Conservation (phyloP, 2,113 vertebrate species). For the Gasterosteus aculeatus region DNA sequence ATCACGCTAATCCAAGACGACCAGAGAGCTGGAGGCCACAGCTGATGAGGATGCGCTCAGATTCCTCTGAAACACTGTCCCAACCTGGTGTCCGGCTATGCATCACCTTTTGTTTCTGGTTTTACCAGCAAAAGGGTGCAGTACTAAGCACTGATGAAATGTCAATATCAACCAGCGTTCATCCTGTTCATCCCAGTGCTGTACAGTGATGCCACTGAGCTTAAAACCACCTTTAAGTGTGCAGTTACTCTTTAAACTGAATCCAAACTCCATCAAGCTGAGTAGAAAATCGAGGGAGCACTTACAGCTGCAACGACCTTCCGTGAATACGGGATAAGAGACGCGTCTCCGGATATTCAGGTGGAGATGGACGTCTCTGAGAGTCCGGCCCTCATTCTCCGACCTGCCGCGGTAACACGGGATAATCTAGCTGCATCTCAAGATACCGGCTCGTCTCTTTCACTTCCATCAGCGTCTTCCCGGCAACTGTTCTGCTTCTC, state of each 20-base stretch:
- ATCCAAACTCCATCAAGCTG: background rate
- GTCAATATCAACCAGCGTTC: background rate
- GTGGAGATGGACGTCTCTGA: slow-evolving; percentile 8
- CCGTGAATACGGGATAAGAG: slow-evolving; percentile 11
- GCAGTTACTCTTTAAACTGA: background rate
- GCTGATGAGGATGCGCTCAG: no score
- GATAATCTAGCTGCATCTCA: slow-evolving; percentile 43
- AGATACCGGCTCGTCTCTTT: slow-evolving; percentile 58
- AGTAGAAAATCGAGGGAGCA: slow-evolving; percentile 8
- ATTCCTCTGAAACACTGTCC: background rate
- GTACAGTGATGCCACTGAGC: background rate
- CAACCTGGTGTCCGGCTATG: no score
- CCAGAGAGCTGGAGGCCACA: no score
- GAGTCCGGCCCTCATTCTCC: slow-evolving; percentile 11
- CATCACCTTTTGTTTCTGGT: no score
- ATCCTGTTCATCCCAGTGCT: background rate
- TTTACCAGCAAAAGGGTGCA: no score
- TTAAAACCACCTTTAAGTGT: background rate
- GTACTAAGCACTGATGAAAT: background rate
- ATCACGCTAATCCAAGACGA: no score
- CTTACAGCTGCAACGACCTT: slow-evolving; percentile 15
- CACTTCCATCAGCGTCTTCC: slow-evolving; percentile 60
- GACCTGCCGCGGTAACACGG: slow-evolving; percentile 28
- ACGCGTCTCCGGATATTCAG: slow-evolving; percentile 15
- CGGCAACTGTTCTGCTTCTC: slow-evolving; percentile 35